Conservation (phyloP, 2,888 invertebrate species). For the Agonopterix arenella region DNA sequence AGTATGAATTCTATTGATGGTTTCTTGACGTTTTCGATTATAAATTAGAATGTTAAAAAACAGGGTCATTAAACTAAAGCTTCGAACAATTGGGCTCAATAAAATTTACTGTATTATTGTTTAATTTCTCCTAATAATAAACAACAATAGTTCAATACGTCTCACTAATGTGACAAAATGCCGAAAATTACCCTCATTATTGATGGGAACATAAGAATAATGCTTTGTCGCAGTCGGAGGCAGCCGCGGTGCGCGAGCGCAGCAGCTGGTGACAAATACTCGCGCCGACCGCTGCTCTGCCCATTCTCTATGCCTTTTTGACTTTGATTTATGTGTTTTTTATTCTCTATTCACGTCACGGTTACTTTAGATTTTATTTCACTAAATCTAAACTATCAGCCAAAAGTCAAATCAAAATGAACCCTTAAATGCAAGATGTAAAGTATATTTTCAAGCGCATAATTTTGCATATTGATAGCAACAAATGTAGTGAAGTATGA, state of each 20-base stretch:
- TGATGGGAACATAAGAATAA: constrained; percentile 62
- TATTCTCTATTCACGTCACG: constrained; percentile 74
- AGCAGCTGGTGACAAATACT: constrained; percentile 67
- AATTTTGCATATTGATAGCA: constrained; percentile 15
- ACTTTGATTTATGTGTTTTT: constrained; percentile 77
- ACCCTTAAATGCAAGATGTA: constrained; percentile 17
- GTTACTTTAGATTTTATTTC: constrained; percentile 58
- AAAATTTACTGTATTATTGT: neutral
- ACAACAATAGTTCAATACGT: constrained; percentile 64
- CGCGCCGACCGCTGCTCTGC: constrained; percentile 49
- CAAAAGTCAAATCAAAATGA: constrained; percentile 12
- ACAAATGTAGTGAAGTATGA: constrained; percentile 36
- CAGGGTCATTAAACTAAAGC: neutral
- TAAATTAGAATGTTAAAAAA: neutral
- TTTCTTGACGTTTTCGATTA: too few species aligned
- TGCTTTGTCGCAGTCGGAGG: constrained; percentile 34
- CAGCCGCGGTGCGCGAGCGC: constrained; percentile 24
- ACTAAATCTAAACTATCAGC: constrained; percentile 22
- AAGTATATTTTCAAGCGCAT: constrained; percentile 22
- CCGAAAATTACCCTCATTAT: constrained; percentile 74
- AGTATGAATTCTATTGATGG: too few species aligned
- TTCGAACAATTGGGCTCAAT: too few species aligned
- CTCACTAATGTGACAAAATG: constrained; percentile 71
- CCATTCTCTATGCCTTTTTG: constrained; percentile 76
- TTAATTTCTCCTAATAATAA: constrained; percentile 39